Conservation (phyloP, 2,888 invertebrate species). For the Netelia inedita region DNA sequence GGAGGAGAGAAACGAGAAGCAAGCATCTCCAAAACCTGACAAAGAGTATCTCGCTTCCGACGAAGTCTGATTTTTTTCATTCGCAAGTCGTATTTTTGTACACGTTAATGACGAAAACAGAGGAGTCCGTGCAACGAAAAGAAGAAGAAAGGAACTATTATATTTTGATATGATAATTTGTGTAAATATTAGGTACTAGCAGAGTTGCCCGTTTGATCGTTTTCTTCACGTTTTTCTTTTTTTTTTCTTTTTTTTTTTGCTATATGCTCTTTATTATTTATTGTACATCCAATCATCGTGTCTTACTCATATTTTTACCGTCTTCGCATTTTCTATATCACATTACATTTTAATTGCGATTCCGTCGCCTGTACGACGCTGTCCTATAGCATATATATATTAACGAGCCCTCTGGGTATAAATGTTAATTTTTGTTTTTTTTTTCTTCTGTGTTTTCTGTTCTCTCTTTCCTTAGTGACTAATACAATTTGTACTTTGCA, state of each 20-base stretch:
- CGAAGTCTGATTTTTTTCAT: constrained; percentile 80
- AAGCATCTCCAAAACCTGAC: constrained; percentile 78
- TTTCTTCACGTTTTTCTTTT: constrained; percentile 67
- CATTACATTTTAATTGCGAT: constrained; percentile 56
- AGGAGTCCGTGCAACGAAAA: constrained; percentile 64
- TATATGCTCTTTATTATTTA: constrained; percentile 83
- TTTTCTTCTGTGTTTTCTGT: constrained; percentile 66
- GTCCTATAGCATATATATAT: constrained; percentile 43
- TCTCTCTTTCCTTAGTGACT: constrained; percentile 72
- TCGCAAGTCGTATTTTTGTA: constrained; percentile 73
- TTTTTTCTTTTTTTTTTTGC: constrained; percentile 59
- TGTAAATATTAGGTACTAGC: constrained; percentile 84
- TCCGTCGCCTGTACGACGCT: constrained; percentile 25
- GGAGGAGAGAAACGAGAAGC: constrained; percentile 83
- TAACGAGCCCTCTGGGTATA: constrained; percentile 43
- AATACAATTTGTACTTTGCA: constrained; percentile 76
- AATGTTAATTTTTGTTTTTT: constrained; percentile 50
- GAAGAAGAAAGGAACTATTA: constrained; percentile 80
- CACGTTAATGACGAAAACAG: constrained; percentile 70
- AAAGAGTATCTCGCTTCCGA: constrained; percentile 83
- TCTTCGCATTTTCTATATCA: constrained; percentile 73
- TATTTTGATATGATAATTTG: constrained; percentile 85
- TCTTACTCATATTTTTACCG: constrained; percentile 75
- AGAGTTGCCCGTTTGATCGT: constrained; percentile 80
- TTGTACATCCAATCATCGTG: constrained; percentile 83